Evolutionary conservation across 2,888 invertebrate genomes (phyloP).

Genomic region (Melanostoma scalare): DNA sequence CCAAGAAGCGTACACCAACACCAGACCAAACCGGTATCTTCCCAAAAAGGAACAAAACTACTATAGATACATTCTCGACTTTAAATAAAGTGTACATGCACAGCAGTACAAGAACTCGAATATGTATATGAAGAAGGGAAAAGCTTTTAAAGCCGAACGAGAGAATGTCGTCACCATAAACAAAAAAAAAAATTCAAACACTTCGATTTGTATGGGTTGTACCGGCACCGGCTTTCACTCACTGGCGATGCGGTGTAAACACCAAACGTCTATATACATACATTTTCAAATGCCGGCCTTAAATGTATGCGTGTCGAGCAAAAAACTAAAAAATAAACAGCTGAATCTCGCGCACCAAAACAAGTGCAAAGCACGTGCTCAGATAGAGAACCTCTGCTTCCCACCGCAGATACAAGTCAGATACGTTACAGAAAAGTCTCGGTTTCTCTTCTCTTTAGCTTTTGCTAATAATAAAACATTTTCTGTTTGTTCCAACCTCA

Average conservation of each 20-base stretch:
- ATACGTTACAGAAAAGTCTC: not conserved
- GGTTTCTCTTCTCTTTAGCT: not conserved
- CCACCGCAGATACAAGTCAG: not conserved
- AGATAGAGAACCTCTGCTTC: constrained; percentile 1
- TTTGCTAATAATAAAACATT: constrained; percentile 4
- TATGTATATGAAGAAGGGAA: not conserved
- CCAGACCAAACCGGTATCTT: constrained; percentile 67
- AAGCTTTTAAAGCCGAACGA: constrained; percentile 29
- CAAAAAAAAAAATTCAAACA: constrained; percentile 48
- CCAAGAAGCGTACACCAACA: constrained; percentile 42
- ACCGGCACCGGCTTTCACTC: constrained; percentile 52
- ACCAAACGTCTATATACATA: not conserved
- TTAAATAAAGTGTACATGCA: constrained; percentile 14
- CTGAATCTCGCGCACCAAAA: constrained; percentile 46
- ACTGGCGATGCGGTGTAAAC: not conserved
- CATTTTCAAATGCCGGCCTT: constrained; percentile 52
- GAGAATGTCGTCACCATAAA: constrained; percentile 54
- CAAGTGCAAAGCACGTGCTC: constrained; percentile 49
- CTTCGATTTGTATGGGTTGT: constrained; percentile 12
- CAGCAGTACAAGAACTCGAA: constrained; percentile 30
- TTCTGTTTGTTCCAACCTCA: not conserved
- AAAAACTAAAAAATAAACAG: constrained; percentile 26
- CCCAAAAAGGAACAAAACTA: constrained; percentile 35
- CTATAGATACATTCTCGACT: constrained; percentile 46
- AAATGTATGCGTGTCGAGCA: constrained; percentile 1